These are phyloP conservation scores for Acanthochromis polyacanthus DNA, from an alignment of 2,113 vertebrate species.

Conservation along the genomic window DNA sequence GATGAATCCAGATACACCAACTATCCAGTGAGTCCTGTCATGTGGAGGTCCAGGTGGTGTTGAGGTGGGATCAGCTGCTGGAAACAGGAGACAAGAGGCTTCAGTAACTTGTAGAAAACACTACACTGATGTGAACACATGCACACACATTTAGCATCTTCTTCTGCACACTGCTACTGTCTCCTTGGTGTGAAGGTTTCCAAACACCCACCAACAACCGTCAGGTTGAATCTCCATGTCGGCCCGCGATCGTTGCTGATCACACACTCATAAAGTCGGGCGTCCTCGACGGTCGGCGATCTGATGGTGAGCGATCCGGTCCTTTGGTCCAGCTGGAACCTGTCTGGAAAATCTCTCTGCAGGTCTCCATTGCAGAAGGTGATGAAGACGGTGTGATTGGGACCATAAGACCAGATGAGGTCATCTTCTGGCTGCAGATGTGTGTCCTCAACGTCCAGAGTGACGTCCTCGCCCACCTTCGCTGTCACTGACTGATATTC, in stretches of 20 bases:
- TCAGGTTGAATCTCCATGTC: background rate
- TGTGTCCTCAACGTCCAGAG: fast-evolving
- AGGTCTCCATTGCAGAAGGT: background rate
- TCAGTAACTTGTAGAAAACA: too few relatives aligned
- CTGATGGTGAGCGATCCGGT: background rate
- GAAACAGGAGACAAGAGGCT: background rate
- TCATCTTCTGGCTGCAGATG: fast-evolving
- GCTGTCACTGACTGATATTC: background rate
- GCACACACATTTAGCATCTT: too few relatives aligned
- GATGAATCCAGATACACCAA: background rate
- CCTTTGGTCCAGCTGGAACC: background rate
- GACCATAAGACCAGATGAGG: fast-evolving
- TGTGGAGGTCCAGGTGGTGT: background rate
- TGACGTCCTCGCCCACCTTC: background rate
- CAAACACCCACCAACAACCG: background rate
- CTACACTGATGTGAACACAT: too few relatives aligned
- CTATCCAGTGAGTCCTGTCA: background rate
- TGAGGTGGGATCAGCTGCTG: background rate
- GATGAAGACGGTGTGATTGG: fast-evolving
- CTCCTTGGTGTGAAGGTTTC: background rate
- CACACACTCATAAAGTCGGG: background rate
- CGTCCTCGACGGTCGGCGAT: background rate
- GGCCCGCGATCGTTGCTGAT: fast-evolving
- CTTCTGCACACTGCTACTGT: too few relatives aligned
- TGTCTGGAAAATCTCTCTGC: background rate